Percentiles rank a stretch among this genome's conserved stretches.
Evolutionary conservation across 2,797 vertebrate species (phyloP).

Genomic region (Hydrophis major): DNA sequence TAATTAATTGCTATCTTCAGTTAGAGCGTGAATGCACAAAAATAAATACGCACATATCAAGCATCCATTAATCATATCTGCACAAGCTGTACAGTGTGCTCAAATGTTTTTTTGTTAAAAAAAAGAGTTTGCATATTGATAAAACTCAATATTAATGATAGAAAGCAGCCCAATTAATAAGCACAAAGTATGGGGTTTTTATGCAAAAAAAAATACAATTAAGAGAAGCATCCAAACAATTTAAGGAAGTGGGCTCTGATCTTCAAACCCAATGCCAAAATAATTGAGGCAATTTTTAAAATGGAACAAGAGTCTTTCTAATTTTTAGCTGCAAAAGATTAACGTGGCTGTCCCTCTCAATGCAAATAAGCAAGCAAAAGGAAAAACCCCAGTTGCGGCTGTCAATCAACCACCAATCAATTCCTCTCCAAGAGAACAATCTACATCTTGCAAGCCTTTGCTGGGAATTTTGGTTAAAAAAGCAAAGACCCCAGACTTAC

Average conservation of each 20-base stretch:
- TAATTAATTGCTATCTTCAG: accelerated
- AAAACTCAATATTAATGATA: too few species aligned
- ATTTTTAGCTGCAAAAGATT: neutral
- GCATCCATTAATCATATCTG: neutral
- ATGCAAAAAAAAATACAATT: neutral
- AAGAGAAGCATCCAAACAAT: neutral
- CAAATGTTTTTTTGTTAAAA: too few species aligned
- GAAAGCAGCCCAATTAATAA: neutral
- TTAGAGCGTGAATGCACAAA: neutral
- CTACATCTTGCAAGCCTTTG: accelerated
- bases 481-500: slow-evolving; percentile 46
- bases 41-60: neutral
- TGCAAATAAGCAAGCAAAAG: neutral
- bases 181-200: neutral
- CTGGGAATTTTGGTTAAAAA: accelerated
- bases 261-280: neutral
- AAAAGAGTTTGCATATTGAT: neutral
- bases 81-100: accelerated
- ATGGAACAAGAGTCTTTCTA: neutral
- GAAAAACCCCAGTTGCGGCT: neutral
- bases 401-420: neutral
- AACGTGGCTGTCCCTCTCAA: neutral
- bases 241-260: neutral
- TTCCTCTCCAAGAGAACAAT: neutral
- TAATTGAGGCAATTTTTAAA: neutral